These are phyloP conservation scores for Bombus cullumanus DNA, from an alignment of 1,140 invertebrate species.

Conservation along the genomic window DNA sequence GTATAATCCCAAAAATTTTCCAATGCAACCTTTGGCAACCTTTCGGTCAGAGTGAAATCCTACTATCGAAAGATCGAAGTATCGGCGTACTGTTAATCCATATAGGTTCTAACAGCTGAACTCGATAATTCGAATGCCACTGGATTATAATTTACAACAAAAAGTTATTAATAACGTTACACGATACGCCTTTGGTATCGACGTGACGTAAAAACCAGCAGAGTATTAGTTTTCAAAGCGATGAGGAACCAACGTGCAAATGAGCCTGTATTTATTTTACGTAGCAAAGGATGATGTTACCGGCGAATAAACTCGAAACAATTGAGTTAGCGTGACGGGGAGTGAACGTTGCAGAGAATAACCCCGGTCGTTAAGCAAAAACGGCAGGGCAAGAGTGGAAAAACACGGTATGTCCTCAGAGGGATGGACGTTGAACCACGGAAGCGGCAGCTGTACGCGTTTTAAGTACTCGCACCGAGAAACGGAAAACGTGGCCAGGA, in stretches of 20 bases:
- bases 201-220: background rate
- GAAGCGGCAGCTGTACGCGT: constrained; percentile 54
- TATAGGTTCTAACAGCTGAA: too few relatives aligned
- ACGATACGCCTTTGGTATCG: background rate
- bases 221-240: background rate
- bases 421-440: constrained; percentile 26
- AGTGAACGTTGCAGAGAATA: constrained; percentile 38
- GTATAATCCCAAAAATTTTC: too few relatives aligned
- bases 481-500: constrained; percentile 1
- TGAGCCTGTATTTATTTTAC: background rate
- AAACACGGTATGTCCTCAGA: constrained; percentile 24
- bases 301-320: background rate
- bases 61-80: too few relatives aligned
- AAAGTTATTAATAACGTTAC: too few relatives aligned
- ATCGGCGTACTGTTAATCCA: too few relatives aligned
- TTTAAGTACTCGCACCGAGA: constrained; percentile 57
- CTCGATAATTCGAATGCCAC: too few relatives aligned
- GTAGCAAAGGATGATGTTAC: background rate
- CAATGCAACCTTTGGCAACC: too few relatives aligned
- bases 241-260: background rate
- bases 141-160: too few relatives aligned
- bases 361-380: constrained; percentile 22
- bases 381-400: constrained; percentile 8
- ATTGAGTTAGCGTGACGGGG: constrained; percentile 25
- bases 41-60: too few relatives aligned